Evolutionary conservation across 30 jellyfish, hydroid and myxozoan species (phyloP), one percentile per base, ranked within the genome.

Genomic region (Chironex yamaguchii): DNA sequence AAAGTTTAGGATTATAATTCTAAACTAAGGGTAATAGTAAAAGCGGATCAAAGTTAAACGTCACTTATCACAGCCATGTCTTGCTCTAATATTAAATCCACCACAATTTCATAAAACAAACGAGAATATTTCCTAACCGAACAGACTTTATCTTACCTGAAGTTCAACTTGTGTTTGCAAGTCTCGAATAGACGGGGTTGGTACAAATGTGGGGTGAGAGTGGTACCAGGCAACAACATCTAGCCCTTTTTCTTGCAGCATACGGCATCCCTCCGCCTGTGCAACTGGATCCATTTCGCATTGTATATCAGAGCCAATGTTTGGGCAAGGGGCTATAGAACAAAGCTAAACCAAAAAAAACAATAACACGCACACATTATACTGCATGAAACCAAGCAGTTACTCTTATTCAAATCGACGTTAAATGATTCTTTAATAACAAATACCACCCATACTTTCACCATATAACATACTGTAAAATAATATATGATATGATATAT

Each of bases 281-380:
- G 93, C 68, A 66, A 89, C 97, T 4, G 97, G 92, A 52, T 89
- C 97, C 97, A 89, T 89, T 63, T 89, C 97, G 65, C 97, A 89
- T 69, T 89, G 97, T 25, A 89, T 48, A 32, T 80, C 87, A 2
- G 97, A 76, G 51, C 97, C 97, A 79, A 89, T 92, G 49, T 89
- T 89, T 30, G 87, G 71, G 90, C 97, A 89, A 4, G 97, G 93
- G 0, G 97, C 86, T 32, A 89, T 88, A 20, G 90, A 82, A 85
- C 79, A 67, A 23, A 89, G 63, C 97, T 89, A 35, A 2, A 35
- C 64, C 2, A 35, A 13, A 36, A 58, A 24, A 58, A 42, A 42
- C 58, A 42, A 42, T n/a, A n/a, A n/a, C n/a, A n/a, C n/a, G n/a
- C n/a, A n/a, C n/a, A n/a, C n/a, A n/a, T n/a, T n/a, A n/a, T n/a